phyloP scores from a whole-genome alignment of 2,888 invertebrate genomes.

The Mantis religiosa region DNA sequence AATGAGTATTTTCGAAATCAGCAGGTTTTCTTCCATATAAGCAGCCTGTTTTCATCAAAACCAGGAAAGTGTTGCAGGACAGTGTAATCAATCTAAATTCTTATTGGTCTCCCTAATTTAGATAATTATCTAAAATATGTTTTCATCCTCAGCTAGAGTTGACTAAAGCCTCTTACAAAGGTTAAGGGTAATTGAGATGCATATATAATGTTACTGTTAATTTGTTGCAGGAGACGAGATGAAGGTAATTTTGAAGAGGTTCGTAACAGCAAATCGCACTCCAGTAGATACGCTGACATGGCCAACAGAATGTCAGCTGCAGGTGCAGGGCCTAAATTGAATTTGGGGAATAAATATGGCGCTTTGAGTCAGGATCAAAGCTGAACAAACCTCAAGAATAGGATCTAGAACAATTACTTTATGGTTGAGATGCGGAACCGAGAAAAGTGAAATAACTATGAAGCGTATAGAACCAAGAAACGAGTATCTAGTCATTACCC shows the following conservation, averaged over 20 bases:
- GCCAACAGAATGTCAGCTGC: conserved; percentile 46
- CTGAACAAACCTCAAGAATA: conserved; percentile 38
- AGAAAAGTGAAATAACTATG: neutral
- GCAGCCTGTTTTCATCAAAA: too few species aligned
- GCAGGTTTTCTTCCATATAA: too few species aligned
- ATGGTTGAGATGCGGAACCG: neutral
- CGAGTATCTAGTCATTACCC: neutral
- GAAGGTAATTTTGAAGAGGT: conserved; percentile 58
- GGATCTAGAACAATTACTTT: neutral
- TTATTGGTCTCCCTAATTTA: too few species aligned
- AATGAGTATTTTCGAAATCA: too few species aligned
- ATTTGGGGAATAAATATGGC: conserved; percentile 61
- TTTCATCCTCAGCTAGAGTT: too few species aligned
- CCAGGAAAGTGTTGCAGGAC: too few species aligned
- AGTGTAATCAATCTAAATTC: too few species aligned
- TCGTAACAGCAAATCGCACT: conserved; percentile 51
- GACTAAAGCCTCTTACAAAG: neutral
- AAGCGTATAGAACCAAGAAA: neutral
- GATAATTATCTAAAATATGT: too few species aligned
- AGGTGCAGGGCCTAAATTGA: conserved; percentile 51
- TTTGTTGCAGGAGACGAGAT: conserved; percentile 44
- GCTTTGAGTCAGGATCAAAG: conserved; percentile 56
- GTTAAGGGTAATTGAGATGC: neutral
- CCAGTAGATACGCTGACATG: conserved; percentile 40
- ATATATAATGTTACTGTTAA: neutral